Evolutionary conservation across 2,113 vertebrate genomes (phyloP), one percentile per base, ranked within the genome.

Genomic region (Motacilla alba): DNA sequence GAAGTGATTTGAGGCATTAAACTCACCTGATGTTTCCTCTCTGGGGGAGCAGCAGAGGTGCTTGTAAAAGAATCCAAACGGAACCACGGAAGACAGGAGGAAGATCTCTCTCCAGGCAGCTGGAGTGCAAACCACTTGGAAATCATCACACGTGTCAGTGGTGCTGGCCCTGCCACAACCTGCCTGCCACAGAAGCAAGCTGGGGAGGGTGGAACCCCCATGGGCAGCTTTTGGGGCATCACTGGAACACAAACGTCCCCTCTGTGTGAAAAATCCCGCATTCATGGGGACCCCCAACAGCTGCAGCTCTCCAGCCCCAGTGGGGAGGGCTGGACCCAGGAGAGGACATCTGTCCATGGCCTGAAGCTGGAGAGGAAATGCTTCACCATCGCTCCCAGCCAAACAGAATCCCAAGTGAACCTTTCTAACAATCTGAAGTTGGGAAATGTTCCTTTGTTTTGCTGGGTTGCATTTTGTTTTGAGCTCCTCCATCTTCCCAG

Each of bases 61-160:
- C 23, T 52, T 1, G 2, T 28, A 8, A 49, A 31, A 0, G 3
- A 82, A 85, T 30, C 23, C 64, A 75, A 52, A 33, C 37, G 58
- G 18, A 37, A 43, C 22, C 39, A 24, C 33, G 46, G 78, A 22
- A 53, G 62, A 21, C 8, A 35, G 35, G 31, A 84, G 62, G n/a
- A 50, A 49, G 70, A 70, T 8, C 56, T 46, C 55, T 53, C 43
- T 67, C 15, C 60, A 63, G 33, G 43, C 64, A 69, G n/a, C n/a
- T 26, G 76, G 49, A 4, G 2, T 26, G 39, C 28, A 75, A 58
- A 58, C 31, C 26, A 0, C n/a, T 22, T 35, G 35, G 79, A 52
- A 68, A 39, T 1, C 14, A 67, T 67, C 60, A 55, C 43, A 14
- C 0, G 0, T 4, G 59, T 16, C 16, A 21, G 82, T 0, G 1